Evolutionary conservation across 2,797 vertebrate genomes (phyloP).

Genomic region (Champsocephalus gunnari): DNA sequence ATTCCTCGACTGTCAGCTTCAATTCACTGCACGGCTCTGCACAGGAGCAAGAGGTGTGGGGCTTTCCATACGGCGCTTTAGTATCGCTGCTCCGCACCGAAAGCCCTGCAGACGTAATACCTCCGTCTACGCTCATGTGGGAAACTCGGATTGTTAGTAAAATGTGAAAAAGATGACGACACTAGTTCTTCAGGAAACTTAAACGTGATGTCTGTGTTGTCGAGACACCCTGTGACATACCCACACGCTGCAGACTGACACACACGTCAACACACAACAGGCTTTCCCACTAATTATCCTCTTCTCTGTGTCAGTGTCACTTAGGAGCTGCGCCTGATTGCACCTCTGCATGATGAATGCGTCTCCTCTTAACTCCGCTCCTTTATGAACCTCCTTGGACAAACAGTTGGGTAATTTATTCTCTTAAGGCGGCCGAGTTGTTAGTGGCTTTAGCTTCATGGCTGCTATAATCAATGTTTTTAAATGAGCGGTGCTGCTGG

Average conservation of each 20-base stretch:
- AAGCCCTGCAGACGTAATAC: conserved; percentile 8
- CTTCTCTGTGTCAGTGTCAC: conserved; percentile 37
- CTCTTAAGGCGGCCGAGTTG: not conserved
- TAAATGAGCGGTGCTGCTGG: not conserved
- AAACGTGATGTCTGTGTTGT: not conserved
- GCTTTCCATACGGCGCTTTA: conserved; percentile 4
- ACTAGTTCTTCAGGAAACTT: not conserved
- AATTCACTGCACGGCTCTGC: conserved; percentile 31
- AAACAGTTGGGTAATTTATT: conserved; percentile 20
- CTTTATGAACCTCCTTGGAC: conserved; percentile 8
- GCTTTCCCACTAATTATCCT: conserved; percentile 49
- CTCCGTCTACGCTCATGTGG: not conserved
- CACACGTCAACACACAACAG: conserved; percentile 33
- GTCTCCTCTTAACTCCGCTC: conserved; percentile 19
- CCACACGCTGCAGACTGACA: conserved; percentile 27
- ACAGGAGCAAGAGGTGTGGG: conserved; percentile 6
- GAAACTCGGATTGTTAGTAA: not conserved
- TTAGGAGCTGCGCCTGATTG: conserved; percentile 51
- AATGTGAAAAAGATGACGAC: not conserved
- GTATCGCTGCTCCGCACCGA: conserved; percentile 2
- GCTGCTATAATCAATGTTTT: not conserved
- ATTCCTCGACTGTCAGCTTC: conserved; percentile 59
- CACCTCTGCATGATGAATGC: conserved; percentile 60
- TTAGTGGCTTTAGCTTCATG: not conserved
- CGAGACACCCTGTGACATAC: conserved; percentile 11